Percentiles rank a stretch among this genome's conserved stretches.
These are phyloP conservation scores for Acanthochromis polyacanthus DNA, from an alignment of 2,113 vertebrate genomes.

Conservation along the genomic window DNA sequence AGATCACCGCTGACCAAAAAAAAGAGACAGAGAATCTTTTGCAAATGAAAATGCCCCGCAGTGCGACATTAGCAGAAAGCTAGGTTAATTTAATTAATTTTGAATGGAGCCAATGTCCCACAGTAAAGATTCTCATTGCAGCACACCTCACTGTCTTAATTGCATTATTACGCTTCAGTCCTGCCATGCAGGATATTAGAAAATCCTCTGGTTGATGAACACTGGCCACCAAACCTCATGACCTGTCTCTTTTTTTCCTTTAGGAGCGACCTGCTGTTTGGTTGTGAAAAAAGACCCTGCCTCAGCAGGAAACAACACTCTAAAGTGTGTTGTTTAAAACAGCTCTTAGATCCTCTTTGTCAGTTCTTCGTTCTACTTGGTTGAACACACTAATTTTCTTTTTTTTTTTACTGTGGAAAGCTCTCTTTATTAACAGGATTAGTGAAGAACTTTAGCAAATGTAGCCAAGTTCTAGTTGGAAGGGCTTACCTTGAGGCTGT, in stretches of 20 bases:
- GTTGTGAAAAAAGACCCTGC: constrained; percentile 16
- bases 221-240: constrained; percentile 57
- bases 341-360: constrained; percentile 31
- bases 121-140: constrained; percentile 75
- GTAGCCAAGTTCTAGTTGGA: constrained; percentile 36
- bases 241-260: constrained; percentile 43
- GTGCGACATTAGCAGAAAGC: constrained; percentile 74
- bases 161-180: constrained; percentile 68
- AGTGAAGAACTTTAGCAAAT: constrained; percentile 54
- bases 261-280: constrained; percentile 10
- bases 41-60: constrained; percentile 73
- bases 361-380: constrained; percentile 30
- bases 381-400: constrained; percentile 34
- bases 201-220: constrained; percentile 60
- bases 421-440: constrained; percentile 56
- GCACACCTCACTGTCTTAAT: constrained; percentile 76
- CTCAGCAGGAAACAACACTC: constrained; percentile 37
- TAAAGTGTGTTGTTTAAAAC: constrained; percentile 48
- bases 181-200: constrained; percentile 75
- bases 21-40: constrained; percentile 56
- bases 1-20: constrained; percentile 61
- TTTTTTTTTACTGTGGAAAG: constrained; percentile 11
- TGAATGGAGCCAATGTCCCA: constrained; percentile 78
- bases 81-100: constrained; percentile 83
- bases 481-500: constrained; percentile 45